A percentile compares a stretch with the other conserved stretches of the same genome.
Conservation (phyloP, 2,888 invertebrate species). For the Dicyrtoma fusca region DNA sequence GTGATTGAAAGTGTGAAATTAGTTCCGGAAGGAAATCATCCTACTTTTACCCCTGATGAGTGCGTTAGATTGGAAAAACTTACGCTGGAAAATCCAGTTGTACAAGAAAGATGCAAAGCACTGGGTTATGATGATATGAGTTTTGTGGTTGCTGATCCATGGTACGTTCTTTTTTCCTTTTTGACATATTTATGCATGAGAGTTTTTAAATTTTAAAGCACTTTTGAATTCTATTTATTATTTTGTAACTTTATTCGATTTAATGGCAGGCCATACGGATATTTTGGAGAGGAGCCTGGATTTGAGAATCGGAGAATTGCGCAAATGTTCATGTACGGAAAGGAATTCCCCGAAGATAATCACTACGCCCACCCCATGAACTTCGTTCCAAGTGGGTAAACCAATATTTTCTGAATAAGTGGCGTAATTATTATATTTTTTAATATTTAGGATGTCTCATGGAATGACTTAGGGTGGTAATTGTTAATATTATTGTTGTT, state of each 20-base stretch:
- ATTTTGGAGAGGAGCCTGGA: constrained; percentile 47
- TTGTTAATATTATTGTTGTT: no score
- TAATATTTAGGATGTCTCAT: not conserved
- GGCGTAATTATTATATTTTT: not conserved
- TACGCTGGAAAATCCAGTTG: constrained; percentile 38
- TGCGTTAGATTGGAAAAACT: constrained; percentile 45
- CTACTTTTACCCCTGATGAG: constrained; percentile 49
- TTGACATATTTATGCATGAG: no score
- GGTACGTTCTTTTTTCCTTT: constrained; percentile 41
- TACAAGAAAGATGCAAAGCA: constrained; percentile 40
- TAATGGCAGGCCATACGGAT: constrained; percentile 47
- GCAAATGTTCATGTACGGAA: constrained; percentile 51
- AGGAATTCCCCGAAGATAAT: constrained; percentile 48
- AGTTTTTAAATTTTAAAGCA: no score
- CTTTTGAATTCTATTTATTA: no score
- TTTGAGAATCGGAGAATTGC: constrained; percentile 45
- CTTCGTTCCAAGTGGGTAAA: constrained; percentile 44
- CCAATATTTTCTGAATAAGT: not conserved
- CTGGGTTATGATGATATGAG: constrained; percentile 44
- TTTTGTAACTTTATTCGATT: not conserved
- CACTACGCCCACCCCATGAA: constrained; percentile 52
- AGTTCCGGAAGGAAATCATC: constrained; percentile 42
- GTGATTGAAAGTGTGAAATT: constrained; percentile 41
- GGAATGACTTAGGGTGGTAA: no score
- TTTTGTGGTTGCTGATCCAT: constrained; percentile 52